These are phyloP conservation scores for Beris chalybata DNA, from an alignment of 2,888 invertebrate species.

Conservation along the genomic window DNA sequence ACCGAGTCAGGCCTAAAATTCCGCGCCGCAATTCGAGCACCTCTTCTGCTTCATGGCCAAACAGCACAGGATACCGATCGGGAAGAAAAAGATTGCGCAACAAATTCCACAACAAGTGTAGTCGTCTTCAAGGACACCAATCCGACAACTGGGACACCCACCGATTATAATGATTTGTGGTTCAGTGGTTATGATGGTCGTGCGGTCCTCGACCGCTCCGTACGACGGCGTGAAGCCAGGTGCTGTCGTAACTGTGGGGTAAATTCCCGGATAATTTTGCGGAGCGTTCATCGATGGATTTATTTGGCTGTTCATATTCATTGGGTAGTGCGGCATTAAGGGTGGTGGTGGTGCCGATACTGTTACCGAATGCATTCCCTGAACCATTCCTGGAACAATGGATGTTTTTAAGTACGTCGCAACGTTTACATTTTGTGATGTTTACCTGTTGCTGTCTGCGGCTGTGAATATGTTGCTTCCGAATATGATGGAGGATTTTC, in stretches of 20 bases:
- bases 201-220: constrained; percentile 57
- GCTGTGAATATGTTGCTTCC: constrained; percentile 1
- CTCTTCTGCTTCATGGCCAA: constrained; percentile 79
- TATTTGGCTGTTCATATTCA: neutral
- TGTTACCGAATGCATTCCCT: neutral
- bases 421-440: neutral
- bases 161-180: constrained; percentile 82
- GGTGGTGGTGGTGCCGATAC: neutral
- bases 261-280: neutral
- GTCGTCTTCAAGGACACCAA: constrained; percentile 84
- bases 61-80: constrained; percentile 84
- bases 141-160: constrained; percentile 86
- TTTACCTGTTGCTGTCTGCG: constrained; percentile 17
- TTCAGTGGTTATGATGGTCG: constrained; percentile 65
- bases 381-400: constrained; percentile 13
- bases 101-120: constrained; percentile 81
- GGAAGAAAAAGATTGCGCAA: constrained; percentile 85
- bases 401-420: neutral
- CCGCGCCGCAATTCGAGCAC: constrained; percentile 85
- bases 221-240: constrained; percentile 16
- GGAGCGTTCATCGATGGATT: neutral
- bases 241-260: constrained; percentile 17
- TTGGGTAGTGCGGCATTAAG: neutral
- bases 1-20: constrained; percentile 58
- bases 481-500: constrained; percentile 25